Base-by-base conservation (phyloP, 2,797 vertebrate genomes). In the Peromyscus attwateri region DNA sequence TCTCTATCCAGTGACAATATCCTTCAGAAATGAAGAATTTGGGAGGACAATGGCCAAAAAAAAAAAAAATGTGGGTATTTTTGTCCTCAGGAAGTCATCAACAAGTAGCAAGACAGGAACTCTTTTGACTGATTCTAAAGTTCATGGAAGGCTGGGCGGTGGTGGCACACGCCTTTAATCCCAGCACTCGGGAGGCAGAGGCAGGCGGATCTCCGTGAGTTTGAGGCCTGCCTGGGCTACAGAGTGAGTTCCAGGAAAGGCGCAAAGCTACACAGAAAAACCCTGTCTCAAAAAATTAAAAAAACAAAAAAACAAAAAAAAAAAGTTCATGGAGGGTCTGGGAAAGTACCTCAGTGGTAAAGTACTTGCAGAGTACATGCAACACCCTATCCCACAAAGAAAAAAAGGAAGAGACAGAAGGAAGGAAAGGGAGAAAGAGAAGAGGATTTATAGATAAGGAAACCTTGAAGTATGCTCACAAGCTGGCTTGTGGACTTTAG, bases 1-100 rank as follows among this genome's bases (percentile, higher is more conserved):
- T 91, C 21, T 70, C n/a, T 4, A 66, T 57, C 11, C 31, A 95
- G 13, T 55, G 31, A 94, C 85, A 96, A 75, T 90, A 68, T 68
- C 34, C 37, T 14, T 62, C 5, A 37, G 9, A 31, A 94, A 95
- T 52, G 92, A 70, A 87, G 34, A 37, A 95, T 87, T 87, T 27
- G 40, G 43, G 71, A 40, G 31, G 46, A 70, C 76, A 81, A 43
- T 68, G 16, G 62, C 70, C 37, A n/a, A n/a, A n/a, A n/a, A n/a
- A n/a, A n/a, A 89, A 80, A 70, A 70, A 94, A n/a, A 14, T 80
- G 64, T 77, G 37, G 49, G 43, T 25, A 1, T 43, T 93, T 80
- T 68, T 95, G 80, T 70, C 43, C 43, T 84, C 49, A 23, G 62
- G 40, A 95, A 88, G 11, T n/a, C 43, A 40, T 0, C 49, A 79